Conservation (phyloP, 2,888 invertebrate species). For the Tachina lurida region DNA sequence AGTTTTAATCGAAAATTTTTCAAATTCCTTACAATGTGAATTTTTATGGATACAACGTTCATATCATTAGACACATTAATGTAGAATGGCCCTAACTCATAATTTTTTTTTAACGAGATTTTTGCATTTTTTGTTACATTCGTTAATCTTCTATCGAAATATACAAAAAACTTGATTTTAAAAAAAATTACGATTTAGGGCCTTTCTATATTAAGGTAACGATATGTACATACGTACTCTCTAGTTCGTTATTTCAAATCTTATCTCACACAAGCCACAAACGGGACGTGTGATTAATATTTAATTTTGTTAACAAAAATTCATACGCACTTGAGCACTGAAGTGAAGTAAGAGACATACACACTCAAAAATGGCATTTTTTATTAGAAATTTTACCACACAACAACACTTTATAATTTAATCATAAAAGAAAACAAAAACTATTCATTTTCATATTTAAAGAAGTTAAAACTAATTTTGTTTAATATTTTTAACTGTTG, state of each 20-base stretch:
- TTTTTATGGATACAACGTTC: neutral
- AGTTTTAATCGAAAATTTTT: neutral
- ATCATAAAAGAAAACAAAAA: neutral
- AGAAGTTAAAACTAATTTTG: neutral
- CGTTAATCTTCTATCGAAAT: no score
- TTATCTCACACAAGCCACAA: neutral
- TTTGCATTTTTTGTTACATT: no score
- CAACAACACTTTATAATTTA: neutral
- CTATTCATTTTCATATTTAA: neutral
- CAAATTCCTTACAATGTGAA: neutral
- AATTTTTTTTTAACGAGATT: no score
- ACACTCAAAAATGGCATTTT: neutral
- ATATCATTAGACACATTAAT: neutral
- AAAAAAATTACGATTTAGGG: no score
- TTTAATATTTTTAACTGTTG: neutral
- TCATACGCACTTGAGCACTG: slow-evolving; percentile 9
- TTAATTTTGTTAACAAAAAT: neutral
- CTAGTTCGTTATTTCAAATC: neutral
- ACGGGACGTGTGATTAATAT: slow-evolving; percentile 15
- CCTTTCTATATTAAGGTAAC: no score
- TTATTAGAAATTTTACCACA: neutral
- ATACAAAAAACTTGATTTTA: no score
- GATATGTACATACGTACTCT: no score
- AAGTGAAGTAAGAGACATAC: no score
- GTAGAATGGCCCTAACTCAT: no score